These are phyloP conservation scores for Chrysogorgia sp. DNA, from an alignment of 92 coral and sea anemone species.

Conservation along the genomic window DNA sequence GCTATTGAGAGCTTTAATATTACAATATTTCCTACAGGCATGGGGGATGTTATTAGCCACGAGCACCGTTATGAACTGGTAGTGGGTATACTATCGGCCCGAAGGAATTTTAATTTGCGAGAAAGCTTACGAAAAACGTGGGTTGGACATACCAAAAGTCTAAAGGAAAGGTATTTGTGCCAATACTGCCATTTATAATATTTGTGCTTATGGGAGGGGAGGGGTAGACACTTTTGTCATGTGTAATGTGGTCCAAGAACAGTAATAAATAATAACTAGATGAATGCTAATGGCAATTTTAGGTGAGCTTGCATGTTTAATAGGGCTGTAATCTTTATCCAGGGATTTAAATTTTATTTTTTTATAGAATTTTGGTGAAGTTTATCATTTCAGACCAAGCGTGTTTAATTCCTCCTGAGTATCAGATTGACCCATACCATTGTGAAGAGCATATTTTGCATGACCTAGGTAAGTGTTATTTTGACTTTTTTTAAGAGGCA, in stretches of 20 bases:
- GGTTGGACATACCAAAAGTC: constrained; percentile 74
- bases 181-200: too few species aligned
- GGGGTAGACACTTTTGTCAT: too few species aligned
- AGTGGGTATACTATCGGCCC: constrained; percentile 85
- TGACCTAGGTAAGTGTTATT: constrained; percentile 69
- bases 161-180: constrained; percentile 50
- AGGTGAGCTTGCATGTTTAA: not conserved
- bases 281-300: not conserved
- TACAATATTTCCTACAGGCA: too few species aligned
- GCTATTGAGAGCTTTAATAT: too few species aligned
- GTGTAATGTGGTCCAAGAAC: too few species aligned
- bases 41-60: not conserved
- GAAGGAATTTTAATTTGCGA: constrained; percentile 77
- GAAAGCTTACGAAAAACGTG: constrained; percentile 82
- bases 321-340: not conserved
- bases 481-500: too few species aligned
- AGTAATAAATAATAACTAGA: too few species aligned
- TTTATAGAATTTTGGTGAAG: constrained; percentile 67
- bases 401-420: constrained; percentile 73
- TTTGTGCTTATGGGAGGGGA: too few species aligned
- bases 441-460: constrained; percentile 64
- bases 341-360: not conserved
- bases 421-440: constrained; percentile 74
- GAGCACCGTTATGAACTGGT: constrained; percentile 66
- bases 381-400: constrained; percentile 78